Percentiles rank a stretch among this genome's conserved stretches.
phyloP scores from a whole-genome alignment of 2,888 invertebrate genomes.

The Lasioglossum villosulum region DNA sequence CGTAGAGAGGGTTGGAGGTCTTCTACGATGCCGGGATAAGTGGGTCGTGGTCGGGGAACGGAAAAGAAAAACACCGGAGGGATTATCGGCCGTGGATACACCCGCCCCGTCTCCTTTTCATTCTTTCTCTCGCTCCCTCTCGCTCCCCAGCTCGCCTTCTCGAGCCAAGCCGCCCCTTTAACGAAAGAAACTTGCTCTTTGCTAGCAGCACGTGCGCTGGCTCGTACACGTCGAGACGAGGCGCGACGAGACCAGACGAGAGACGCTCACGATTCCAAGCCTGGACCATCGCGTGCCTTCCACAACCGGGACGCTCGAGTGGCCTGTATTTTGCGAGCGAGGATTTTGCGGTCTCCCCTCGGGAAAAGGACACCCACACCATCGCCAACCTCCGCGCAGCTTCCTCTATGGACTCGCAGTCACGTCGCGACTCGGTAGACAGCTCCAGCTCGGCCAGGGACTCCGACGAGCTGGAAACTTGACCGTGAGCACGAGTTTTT shows the following conservation, averaged over 20 bases:
- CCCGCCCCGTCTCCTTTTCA: slow-evolving; percentile 51
- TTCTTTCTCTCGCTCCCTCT: not conserved
- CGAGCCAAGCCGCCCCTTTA: slow-evolving; percentile 53
- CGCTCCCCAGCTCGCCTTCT: not conserved
- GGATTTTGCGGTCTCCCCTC: slow-evolving; percentile 54
- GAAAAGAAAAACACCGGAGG: slow-evolving; percentile 81
- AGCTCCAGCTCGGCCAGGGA: slow-evolving; percentile 15
- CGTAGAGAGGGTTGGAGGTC: slow-evolving; percentile 70
- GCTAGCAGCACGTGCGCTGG: slow-evolving; percentile 63
- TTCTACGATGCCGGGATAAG: slow-evolving; percentile 73
- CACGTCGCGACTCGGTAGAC: slow-evolving; percentile 45
- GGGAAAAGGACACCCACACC: slow-evolving; percentile 41
- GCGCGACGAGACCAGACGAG: slow-evolving; percentile 19
- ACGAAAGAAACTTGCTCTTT: slow-evolving; percentile 70
- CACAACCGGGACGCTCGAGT: slow-evolving; percentile 59
- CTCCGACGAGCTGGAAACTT: slow-evolving; percentile 42
- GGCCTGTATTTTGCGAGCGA: slow-evolving; percentile 54
- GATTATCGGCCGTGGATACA: slow-evolving; percentile 80
- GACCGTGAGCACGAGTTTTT: slow-evolving; percentile 27
- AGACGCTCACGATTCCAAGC: slow-evolving; percentile 58
- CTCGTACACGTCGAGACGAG: slow-evolving; percentile 25
- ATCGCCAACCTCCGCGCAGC: not conserved
- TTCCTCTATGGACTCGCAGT: slow-evolving; percentile 24
- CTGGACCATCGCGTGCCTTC: slow-evolving; percentile 49
- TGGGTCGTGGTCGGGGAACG: slow-evolving; percentile 72